These are phyloP conservation scores for Nomia melanderi DNA, from an alignment of 1,140 invertebrate genomes.

Conservation along the genomic window DNA sequence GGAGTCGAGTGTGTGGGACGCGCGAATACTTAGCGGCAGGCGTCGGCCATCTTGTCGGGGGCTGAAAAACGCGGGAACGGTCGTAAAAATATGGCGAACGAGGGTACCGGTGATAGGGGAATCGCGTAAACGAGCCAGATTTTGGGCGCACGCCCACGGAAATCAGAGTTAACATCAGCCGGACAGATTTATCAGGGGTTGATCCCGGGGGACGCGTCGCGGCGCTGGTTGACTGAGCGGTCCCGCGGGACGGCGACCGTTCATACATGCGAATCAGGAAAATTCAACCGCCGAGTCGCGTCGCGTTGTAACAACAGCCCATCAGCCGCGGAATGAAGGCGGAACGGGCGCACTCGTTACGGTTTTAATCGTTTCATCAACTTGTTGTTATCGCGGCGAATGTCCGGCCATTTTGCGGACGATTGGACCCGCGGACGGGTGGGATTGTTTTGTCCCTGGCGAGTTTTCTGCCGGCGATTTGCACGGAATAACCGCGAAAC, in stretches of 20 bases:
- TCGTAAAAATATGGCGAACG: neutral
- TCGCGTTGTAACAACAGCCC: slow-evolving; percentile 62
- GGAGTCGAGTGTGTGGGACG: no score
- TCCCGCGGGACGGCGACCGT: slow-evolving; percentile 67
- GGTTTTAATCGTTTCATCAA: slow-evolving; percentile 76
- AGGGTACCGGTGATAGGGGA: neutral
- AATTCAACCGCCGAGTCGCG: slow-evolving; percentile 63
- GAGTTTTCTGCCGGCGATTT: slow-evolving; percentile 52
- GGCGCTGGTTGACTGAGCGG: slow-evolving; percentile 71
- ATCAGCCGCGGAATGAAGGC: slow-evolving; percentile 46
- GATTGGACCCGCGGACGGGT: slow-evolving; percentile 46
- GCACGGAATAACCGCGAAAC: slow-evolving; percentile 32
- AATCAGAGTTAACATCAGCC: slow-evolving; percentile 73
- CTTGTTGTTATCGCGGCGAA: slow-evolving; percentile 71
- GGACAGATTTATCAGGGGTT: slow-evolving; percentile 75
- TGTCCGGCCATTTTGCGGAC: slow-evolving; percentile 59
- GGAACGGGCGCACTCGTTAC: slow-evolving; percentile 61
- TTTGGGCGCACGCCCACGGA: slow-evolving; percentile 39
- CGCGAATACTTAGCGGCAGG: no score
- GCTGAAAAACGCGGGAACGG: neutral
- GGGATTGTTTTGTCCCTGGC: slow-evolving; percentile 60
- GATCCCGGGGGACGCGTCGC: slow-evolving; percentile 69
- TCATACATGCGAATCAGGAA: slow-evolving; percentile 77
- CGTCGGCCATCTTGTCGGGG: neutral
- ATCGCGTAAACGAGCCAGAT: slow-evolving; percentile 33